Evolutionary conservation across 2,113 vertebrate species (phyloP).

Genomic region (Rhipidura dahli): DNA sequence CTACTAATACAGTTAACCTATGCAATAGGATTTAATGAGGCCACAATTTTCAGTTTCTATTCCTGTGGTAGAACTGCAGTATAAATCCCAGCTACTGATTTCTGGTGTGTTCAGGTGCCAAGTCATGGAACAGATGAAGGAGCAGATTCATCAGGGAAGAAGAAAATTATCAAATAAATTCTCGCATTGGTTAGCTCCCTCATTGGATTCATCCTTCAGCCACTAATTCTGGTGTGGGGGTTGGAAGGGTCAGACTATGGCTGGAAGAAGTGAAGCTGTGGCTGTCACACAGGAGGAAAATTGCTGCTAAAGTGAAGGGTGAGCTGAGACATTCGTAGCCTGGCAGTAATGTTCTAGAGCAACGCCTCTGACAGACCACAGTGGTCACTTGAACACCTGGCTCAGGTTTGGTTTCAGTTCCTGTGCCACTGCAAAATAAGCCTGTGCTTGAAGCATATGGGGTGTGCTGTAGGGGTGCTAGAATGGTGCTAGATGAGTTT

Average conservation of each 20-base stretch:
- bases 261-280: neutral
- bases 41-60: neutral
- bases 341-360: neutral
- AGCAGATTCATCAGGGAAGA: neutral
- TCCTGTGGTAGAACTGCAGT: neutral
- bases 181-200: neutral
- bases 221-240: neutral
- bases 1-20: constrained; percentile 26
- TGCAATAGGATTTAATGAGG: constrained; percentile 24
- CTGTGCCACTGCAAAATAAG: neutral
- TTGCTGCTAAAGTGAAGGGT: neutral
- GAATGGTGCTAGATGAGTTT: neutral
- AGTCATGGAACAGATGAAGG: neutral
- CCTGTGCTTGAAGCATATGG: neutral
- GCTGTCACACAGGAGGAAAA: neutral
- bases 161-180: neutral
- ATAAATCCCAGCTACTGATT: neutral
- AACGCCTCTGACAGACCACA: neutral
- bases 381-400: neutral
- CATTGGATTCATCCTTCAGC: neutral
- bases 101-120: neutral
- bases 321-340: neutral
- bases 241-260: neutral
- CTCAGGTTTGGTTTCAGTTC: neutral
- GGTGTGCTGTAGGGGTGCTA: neutral